Evolutionary conservation across 2,888 invertebrate species (phyloP).

Genomic region (Empis stercorea): DNA sequence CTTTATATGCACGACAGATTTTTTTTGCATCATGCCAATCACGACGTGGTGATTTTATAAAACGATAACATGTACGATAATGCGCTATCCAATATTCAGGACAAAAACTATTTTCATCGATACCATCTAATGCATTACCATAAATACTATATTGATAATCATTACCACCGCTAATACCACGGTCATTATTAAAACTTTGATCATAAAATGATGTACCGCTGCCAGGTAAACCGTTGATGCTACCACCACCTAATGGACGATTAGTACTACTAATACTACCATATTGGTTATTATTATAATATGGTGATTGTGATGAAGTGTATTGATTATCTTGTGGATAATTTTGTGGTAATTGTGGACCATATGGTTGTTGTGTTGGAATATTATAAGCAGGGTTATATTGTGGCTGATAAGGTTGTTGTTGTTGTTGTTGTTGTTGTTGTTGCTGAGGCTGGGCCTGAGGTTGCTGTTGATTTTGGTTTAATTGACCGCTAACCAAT

Average conservation of each 20-base stretch:
- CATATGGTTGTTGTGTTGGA: neutral
- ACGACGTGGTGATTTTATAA: constrained; percentile 74
- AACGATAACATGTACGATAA: constrained; percentile 74
- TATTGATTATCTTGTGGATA: neutral
- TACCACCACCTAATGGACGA: neutral
- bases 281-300: no score
- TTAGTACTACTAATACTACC: no score
- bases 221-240: neutral
- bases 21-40: constrained; percentile 67
- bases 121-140: constrained; percentile 9
- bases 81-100: constrained; percentile 79
- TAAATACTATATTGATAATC: neutral
- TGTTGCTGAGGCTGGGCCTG: neutral
- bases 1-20: constrained; percentile 71
- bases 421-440: constrained; percentile 1
- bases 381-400: neutral
- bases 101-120: constrained; percentile 42
- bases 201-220: neutral
- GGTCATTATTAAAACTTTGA: neutral
- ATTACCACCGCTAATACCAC: neutral
- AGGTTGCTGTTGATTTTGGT: no score
- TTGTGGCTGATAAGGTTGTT: constrained; percentile 1
- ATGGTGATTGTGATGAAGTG: neutral
- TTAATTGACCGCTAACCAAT: no score
- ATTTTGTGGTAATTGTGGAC: neutral